Base-by-base conservation (phyloP, 1,140 invertebrate genomes). In the Helicoverpa armigera region DNA sequence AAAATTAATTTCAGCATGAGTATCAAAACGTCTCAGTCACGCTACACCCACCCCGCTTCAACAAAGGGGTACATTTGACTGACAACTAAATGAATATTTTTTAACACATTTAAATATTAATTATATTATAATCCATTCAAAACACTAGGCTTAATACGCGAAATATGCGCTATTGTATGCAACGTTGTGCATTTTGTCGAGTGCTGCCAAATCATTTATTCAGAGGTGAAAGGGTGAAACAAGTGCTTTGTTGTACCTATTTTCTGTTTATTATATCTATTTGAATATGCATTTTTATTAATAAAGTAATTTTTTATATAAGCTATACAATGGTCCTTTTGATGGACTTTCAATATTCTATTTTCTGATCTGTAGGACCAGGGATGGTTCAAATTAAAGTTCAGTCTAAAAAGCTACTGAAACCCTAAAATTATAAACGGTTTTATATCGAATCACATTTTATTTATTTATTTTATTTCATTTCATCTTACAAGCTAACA, bases 21-120 rank as follows among this genome's bases (percentile, higher is more conserved):
- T 82, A 87, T 85, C 85, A 88, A 88, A 53, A 78, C 2, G 3
- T 12, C 29, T 75, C n/a, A n/a, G 18, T 53, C 78, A 29, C 58
- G 3, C 16, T 76, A 78, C 67, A 53, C 29, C 53, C 81, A 84
- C 61, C 54, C 58, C 65, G 50, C 61, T 31, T 67, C 70, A n/a
- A 74, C 14, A 14, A 12, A 16, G 75, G 85, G 86, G 85, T 82
- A 79, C 72, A 79, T 50, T 53, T 93, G 92, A 93, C 84, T 90
- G 92, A 93, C 92, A 88, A 78, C 80, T 92, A 86, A 94, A 92
- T 85, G 88, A 90, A 87, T 88, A 86, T 87, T 88, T 89, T 91
- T 85, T 84, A 87, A 92, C 51, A 84, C 86, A 65, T 77, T 86
- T 91, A 90, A 90, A 92, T 93, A 93, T 92, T 92, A 92, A 93